Evolutionary conservation across 2,113 vertebrate genomes (phyloP).

Genomic region (Hyaena hyaena): DNA sequence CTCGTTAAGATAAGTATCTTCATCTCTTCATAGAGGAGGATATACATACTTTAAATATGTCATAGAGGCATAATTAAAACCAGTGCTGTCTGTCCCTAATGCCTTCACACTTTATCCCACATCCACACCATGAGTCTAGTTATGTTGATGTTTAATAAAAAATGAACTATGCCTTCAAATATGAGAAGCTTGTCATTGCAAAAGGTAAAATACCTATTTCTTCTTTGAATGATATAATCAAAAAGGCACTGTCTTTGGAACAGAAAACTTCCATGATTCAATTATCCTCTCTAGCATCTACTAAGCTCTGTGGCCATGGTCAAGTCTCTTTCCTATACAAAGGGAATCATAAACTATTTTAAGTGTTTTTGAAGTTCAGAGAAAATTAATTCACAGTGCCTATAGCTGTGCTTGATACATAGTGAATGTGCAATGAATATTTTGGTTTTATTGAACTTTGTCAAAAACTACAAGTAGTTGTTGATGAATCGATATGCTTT

Average conservation of each 20-base stretch:
- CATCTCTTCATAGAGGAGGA: not conserved
- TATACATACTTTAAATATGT: not conserved
- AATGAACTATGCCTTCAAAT: not conserved
- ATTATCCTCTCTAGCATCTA: not conserved
- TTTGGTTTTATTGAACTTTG: not conserved
- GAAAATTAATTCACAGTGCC: not conserved
- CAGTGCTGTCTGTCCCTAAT: not conserved
- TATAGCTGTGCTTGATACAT: not conserved
- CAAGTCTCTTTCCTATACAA: not conserved
- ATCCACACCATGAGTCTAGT: not conserved
- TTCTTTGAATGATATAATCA: not conserved
- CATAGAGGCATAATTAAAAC: not conserved
- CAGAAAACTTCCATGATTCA: not conserved
- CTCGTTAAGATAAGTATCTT: not conserved
- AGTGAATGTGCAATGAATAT: not conserved
- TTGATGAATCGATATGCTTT: not conserved
- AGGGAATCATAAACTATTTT: not conserved
- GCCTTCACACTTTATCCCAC: not conserved
- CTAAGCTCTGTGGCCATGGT: not conserved
- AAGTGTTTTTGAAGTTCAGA: not conserved
- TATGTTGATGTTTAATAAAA: not conserved
- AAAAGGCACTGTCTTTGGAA: not conserved
- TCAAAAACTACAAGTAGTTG: not conserved
- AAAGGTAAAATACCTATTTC: not conserved
- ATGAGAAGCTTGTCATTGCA: not conserved